Base-by-base conservation (phyloP, 1,140 invertebrate species). In the Lepidotrigona ventralis region DNA sequence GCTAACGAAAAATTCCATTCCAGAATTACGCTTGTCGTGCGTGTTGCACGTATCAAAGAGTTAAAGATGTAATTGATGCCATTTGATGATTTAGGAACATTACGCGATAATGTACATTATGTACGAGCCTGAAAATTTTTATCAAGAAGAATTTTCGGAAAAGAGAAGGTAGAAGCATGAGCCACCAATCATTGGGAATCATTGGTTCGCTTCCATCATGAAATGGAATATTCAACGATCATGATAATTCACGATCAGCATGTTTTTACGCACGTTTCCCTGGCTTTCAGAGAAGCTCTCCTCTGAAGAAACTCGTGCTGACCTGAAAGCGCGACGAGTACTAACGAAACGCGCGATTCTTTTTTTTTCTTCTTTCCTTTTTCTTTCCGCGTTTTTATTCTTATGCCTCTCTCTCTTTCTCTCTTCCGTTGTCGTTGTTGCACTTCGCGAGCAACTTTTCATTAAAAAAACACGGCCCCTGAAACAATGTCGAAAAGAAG, bases 231-330 rank as follows among this genome's bases (percentile, higher is more conserved):
- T 56, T 56, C 5, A 56, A 56, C 6, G 14, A 26, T 17, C 15
- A 6, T 4, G 33, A 23, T 23, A 39, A 69, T 68, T 14, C 33
- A 11, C 33, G 66, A 68, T 39, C 33, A 23, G 19, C 15, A 8
- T 1, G 46, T 39, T 74, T 51, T 53, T 46, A 33, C 70, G 23
- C 69, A 33, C 70, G 23, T 70, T 74, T 54, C 82, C 74, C 58
- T 15, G 39, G 69, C 63, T 79, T 21, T 19, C 63, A 80, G 26
- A 73, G 84, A 86, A 87, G 80, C 77, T 87, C 78, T 84, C 63
- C 78, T 84, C 69, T 39, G 54, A 78, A 39, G 66, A 21, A 63
- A 63, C 73, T n/a, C 56, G 58, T 26, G 39, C 15, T 71, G 60
- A 78, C 63, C 66, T 78, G 72, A 51, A 63, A 73, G 60, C 33